These are phyloP conservation scores for Plusia festucae DNA, from an alignment of 2,888 invertebrate genomes.

Conservation along the genomic window DNA sequence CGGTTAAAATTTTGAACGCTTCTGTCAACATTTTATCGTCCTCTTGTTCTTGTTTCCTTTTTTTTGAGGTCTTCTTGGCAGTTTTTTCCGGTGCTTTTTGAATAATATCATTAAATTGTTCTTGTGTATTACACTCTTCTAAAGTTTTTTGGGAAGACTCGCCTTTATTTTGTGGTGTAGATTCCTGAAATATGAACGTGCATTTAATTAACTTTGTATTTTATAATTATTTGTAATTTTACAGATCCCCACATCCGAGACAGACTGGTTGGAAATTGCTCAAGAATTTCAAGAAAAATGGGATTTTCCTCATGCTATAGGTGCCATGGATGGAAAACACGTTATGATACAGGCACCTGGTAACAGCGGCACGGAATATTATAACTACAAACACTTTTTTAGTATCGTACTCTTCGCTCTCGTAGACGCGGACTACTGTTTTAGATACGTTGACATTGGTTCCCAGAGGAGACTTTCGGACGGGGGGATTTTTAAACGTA, in stretches of 20 bases:
- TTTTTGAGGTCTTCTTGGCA: no score
- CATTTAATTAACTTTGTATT: no score
- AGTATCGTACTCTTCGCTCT: conserved; percentile 64
- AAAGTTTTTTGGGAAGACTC: no score
- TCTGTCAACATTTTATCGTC: no score
- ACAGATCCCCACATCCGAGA: conserved; percentile 16
- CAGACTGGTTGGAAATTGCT: conserved; percentile 21
- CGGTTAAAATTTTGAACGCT: no score
- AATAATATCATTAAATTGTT: no score
- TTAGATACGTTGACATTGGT: conserved; percentile 56
- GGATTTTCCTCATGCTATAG: conserved; percentile 27
- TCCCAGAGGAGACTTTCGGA: conserved; percentile 34
- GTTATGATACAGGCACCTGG: conserved; percentile 18
- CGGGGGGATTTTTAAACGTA: conserved; percentile 17
- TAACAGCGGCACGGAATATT: conserved; percentile 39
- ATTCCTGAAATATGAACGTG: no score
- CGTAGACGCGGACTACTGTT: conserved; percentile 60
- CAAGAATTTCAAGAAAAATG: conserved; percentile 27
- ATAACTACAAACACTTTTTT: conserved; percentile 64
- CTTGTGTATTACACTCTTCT: no score
- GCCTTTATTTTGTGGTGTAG: no score
- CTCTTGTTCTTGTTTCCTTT: no score
- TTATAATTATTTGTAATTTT: conserved; percentile 4
- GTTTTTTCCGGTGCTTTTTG: no score
- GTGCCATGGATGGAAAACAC: conserved; percentile 31